Conservation (phyloP, 2,797 vertebrate species). For the Urocyon cinereoargenteus region DNA sequence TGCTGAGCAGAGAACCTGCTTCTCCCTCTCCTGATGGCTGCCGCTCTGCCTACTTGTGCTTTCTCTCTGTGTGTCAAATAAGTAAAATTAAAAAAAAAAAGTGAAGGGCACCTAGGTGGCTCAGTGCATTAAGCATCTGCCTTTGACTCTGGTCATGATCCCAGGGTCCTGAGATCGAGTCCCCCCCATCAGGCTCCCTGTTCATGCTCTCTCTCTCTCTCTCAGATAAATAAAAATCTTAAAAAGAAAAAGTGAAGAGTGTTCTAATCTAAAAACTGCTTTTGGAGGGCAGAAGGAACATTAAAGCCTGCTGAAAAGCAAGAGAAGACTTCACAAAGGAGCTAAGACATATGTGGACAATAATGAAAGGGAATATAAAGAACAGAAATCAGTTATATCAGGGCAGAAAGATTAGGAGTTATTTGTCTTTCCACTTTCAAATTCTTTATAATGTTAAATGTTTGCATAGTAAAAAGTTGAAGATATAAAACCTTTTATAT, state of each 20-base stretch:
- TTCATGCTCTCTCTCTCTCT: too few relatives aligned
- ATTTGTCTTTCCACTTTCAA: constrained; percentile 1
- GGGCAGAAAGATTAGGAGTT: not conserved
- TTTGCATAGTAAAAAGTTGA: not conserved
- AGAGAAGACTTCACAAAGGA: not conserved
- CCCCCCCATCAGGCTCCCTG: too few relatives aligned
- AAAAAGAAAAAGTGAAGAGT: not conserved
- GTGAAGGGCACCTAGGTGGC: too few relatives aligned
- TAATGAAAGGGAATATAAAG: not conserved
- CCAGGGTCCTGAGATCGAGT: too few relatives aligned
- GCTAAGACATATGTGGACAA: not conserved
- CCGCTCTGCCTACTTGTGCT: too few relatives aligned
- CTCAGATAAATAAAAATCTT: not conserved
- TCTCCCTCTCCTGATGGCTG: too few relatives aligned
- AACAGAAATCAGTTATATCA: not conserved
- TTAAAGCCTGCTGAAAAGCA: not conserved
- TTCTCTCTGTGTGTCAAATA: too few relatives aligned
- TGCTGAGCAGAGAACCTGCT: too few relatives aligned
- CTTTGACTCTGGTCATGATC: too few relatives aligned
- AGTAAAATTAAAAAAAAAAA: too few relatives aligned
- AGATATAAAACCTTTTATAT: not conserved
- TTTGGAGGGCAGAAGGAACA: not conserved
- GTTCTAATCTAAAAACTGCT: not conserved
- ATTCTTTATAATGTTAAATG: not conserved
- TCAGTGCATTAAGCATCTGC: too few relatives aligned